Evolutionary conservation across 2,113 vertebrate species (phyloP), one percentile per base, ranked within the genome.

Genomic region (human): DNA sequence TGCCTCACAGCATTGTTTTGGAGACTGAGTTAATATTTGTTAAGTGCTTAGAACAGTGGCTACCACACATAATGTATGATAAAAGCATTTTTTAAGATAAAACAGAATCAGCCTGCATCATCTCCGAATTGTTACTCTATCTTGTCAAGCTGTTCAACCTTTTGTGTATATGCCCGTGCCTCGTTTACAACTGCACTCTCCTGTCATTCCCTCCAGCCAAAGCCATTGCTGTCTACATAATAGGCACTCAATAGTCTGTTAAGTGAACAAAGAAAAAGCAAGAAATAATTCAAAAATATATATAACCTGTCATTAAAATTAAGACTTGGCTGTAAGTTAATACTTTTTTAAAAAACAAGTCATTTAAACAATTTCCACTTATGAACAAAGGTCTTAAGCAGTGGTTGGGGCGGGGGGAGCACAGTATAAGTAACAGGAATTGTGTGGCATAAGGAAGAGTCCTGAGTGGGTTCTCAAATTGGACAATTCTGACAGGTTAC

Each of bases 361-460:
- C 6, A 84, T 88, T 93, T 97, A 94, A 94, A 30, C 61, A 52
- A 70, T 72, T 59, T 40, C 83, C 83, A 75, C 45, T 86, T 68
- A 76, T 9, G 18, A 96, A 48, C 81, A 85, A 88, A 27, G 20
- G 25, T 52, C 83, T 84, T 35, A 79, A 73, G 61, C 32, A 48
- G 14, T 8, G 35, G 38, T 55, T 55, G 32, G 40, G 22, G 6
- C 5, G 20, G 38, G 23, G 8, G n/a, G n/a, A 35, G 9, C 12
- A 64, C 27, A 18, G 13, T 1, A 23, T 30, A 85, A 91, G n/a
- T 40, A 32, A 94, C 45, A 93, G 57, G 57, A 75, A 93, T 25
- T 35, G 17, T 4, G 6, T n/a, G 45, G 2, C 7, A 4, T 3
- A 48, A 0, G 35, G 48, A 85, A 10, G 30, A 64, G 27, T 64